Evolutionary conservation across 2,888 invertebrate genomes (phyloP), one percentile per base, ranked within the genome.

Genomic region (Caenorhabditis sp.): DNA sequence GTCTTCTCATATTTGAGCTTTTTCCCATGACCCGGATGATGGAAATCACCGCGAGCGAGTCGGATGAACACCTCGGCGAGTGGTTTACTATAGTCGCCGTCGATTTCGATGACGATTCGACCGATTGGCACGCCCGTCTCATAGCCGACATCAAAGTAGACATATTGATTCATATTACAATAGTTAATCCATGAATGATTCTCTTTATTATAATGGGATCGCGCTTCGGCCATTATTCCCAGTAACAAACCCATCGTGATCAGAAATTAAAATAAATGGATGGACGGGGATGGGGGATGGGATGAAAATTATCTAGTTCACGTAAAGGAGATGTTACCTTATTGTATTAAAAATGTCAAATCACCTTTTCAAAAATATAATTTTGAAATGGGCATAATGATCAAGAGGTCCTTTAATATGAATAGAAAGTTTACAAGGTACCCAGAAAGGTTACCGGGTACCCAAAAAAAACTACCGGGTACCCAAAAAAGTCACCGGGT

Each of bases 151-250:
- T 74, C 74, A 38, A 74, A 63, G 31, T 66, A 74, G 36, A 70
- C 74, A 57, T 67, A 54, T 52, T 74, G 74, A 53, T 67, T 69
- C 74, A 74, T 58, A 27, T 74, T 67, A 61, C 74, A 74, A 49
- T 74, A 74, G 49, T 56, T 63, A 31, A 67, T 60, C 66, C 63
- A 67, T n/a, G 58, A 59, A 5, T 67, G 69, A 50, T 69, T 74
- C 23, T 70, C 54, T 54, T 71, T 65, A 17, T 73, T 63, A 63
- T 73, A 73, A 38, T 56, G 59, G 8, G 73, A 31, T 21, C 43
- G 65, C 59, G 65, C 57, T 59, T 73, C 73, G 31, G 67, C 73
- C 62, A 73, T 52, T 59, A 73, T 68, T 54, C 73, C 68, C n/a
- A 73, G 65, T 52, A 68, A 50, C 63, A 73, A 63, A 23, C 73